phyloP scores from a whole-genome alignment of 2,888 invertebrate genomes.

The Pristionchus mayeri region DNA sequence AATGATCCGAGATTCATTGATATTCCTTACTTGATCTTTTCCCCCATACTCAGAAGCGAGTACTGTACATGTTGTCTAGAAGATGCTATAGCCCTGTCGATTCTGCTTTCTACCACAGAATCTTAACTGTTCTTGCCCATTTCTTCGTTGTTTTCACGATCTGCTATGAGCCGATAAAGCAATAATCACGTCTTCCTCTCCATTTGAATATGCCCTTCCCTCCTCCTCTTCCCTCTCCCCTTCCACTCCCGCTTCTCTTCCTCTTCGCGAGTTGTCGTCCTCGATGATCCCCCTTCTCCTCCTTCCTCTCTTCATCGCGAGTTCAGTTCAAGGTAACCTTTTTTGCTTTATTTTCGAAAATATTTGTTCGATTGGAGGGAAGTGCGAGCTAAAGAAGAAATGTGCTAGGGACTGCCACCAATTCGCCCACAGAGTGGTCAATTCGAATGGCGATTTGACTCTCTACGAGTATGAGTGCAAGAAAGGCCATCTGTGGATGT shows the following conservation, averaged over 20 bases:
- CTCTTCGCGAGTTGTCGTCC: constrained; percentile 1
- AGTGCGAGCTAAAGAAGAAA: not conserved
- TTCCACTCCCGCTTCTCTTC: not conserved
- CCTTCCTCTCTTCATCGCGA: not conserved
- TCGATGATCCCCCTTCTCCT: not conserved
- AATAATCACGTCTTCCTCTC: not conserved
- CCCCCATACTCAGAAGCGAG: no score
- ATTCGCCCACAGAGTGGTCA: constrained; percentile 5
- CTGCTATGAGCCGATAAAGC: not conserved
- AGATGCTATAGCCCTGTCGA: no score
- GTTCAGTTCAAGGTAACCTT: not conserved
- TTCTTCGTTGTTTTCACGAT: no score
- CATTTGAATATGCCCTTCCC: not conserved
- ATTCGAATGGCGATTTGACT: not conserved
- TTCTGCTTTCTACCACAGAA: no score
- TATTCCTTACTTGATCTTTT: no score
- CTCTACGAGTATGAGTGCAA: constrained; percentile 18
- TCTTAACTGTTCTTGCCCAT: no score
- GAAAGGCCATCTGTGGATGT: not conserved
- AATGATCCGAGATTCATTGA: no score
- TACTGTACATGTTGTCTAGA: no score
- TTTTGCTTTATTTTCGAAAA: not conserved
- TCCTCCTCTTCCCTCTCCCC: not conserved
- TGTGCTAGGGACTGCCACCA: not conserved
- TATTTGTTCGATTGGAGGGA: not conserved